A percentile compares a stretch with the other conserved stretches of the same genome.
phyloP scores from a whole-genome alignment of 2,797 vertebrate genomes.

The Eurystomus glaucurus region DNA sequence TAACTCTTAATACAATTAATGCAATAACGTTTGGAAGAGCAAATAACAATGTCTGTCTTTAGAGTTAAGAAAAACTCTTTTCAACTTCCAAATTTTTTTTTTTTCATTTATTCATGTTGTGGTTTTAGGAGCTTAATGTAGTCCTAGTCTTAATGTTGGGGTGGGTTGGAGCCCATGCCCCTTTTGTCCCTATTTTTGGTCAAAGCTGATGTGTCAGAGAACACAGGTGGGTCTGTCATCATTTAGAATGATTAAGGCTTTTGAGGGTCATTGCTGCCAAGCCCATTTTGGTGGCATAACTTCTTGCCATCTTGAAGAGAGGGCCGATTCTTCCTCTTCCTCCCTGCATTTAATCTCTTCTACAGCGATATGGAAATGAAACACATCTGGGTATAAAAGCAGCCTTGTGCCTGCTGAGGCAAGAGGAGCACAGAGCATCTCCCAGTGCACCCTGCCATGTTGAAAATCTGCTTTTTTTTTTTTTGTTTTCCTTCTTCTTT shows the following conservation, averaged over 20 bases:
- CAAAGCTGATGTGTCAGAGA: background rate
- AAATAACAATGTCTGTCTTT: fast-evolving
- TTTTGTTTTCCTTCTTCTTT: background rate
- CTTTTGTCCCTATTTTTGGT: background rate
- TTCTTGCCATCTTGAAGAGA: background rate
- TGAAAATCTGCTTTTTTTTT: background rate
- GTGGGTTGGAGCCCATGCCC: background rate
- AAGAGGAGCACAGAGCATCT: background rate
- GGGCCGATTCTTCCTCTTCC: background rate
- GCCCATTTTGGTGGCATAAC: background rate
- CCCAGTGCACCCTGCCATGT: background rate
- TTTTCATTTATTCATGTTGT: background rate
- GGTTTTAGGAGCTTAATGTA: background rate
- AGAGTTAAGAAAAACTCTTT: background rate
- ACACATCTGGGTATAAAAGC: background rate
- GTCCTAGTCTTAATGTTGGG: background rate
- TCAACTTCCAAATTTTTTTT: background rate
- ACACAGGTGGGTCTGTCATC: background rate
- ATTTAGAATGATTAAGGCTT: background rate
- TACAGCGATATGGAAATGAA: background rate
- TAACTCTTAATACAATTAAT: background rate
- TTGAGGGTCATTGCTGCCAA: background rate
- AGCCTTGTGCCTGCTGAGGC: background rate
- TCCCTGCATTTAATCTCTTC: fast-evolving
- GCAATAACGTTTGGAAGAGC: background rate